Conservation (phyloP, 2,113 vertebrate genomes). For the Chionis minor region DNA sequence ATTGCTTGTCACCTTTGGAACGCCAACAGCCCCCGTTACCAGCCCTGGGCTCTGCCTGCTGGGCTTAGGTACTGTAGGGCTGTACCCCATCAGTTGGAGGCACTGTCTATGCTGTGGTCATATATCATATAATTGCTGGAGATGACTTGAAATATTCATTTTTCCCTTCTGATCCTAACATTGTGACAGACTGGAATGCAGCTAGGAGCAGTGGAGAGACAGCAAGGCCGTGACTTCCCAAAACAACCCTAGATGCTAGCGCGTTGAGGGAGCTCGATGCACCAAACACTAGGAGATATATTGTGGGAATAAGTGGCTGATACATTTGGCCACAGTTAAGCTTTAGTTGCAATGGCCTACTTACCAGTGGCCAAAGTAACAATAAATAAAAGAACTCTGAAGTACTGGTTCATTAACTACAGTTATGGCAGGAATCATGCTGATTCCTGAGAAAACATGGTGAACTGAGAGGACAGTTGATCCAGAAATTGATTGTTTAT, state of each 20-base stretch:
- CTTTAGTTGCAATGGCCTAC: not conserved
- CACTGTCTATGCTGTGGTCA: not conserved
- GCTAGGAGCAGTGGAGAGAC: too few species aligned
- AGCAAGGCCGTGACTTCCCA: too few species aligned
- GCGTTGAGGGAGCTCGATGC: too few species aligned
- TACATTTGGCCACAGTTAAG: not conserved
- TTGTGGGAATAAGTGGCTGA: not conserved
- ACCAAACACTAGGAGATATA: too few species aligned
- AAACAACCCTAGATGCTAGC: too few species aligned
- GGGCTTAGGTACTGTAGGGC: not conserved
- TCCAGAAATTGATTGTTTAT: not conserved
- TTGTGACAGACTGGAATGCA: too few species aligned
- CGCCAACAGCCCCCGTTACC: not conserved
- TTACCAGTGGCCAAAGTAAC: not conserved
- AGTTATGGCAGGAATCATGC: not conserved
- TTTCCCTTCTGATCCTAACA: too few species aligned
- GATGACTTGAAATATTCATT: too few species aligned
- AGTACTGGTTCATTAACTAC: not conserved
- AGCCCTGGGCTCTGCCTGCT: not conserved
- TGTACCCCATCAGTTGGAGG: accelerated
- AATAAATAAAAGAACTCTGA: not conserved
- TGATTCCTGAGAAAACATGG: not conserved
- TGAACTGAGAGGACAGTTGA: not conserved
- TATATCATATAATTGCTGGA: too few species aligned
- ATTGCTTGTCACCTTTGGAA: not conserved